phyloP scores from a whole-genome alignment of 2,797 vertebrate genomes.

The Lepus oiostolus region DNA sequence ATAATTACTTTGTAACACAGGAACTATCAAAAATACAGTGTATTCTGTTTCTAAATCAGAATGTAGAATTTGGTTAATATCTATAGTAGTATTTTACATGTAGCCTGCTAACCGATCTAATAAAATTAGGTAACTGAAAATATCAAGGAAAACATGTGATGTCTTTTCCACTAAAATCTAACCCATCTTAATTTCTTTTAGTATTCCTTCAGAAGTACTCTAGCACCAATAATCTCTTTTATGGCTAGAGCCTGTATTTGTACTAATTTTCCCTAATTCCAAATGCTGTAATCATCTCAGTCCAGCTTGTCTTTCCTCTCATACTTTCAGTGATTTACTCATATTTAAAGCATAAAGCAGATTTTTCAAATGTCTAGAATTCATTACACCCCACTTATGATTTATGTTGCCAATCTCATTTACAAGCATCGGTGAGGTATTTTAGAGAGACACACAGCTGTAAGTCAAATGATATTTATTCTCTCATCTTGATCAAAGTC shows the following conservation, averaged over 20 bases:
- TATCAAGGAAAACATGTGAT: neutral
- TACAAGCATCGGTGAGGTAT: neutral
- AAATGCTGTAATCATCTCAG: conserved; percentile 31
- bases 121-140: neutral
- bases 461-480: neutral
- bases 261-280: conserved; percentile 52
- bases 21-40: neutral
- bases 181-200: neutral
- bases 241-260: neutral
- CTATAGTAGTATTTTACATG: neutral
- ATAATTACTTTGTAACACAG: neutral
- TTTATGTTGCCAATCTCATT: conserved; percentile 27
- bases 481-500: neutral
- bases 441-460: conserved; percentile 6
- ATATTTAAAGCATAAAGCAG: conserved; percentile 20
- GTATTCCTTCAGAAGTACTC: neutral
- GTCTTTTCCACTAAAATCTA: neutral
- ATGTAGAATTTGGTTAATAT: neutral
- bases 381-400: neutral
- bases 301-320: neutral
- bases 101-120: neutral
- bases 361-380: neutral
- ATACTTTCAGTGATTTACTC: conserved; percentile 58
- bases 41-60: conserved; percentile 27
- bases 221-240: neutral